Base-by-base conservation (phyloP, 2,888 invertebrate genomes). In the Ethmia dodecea region DNA sequence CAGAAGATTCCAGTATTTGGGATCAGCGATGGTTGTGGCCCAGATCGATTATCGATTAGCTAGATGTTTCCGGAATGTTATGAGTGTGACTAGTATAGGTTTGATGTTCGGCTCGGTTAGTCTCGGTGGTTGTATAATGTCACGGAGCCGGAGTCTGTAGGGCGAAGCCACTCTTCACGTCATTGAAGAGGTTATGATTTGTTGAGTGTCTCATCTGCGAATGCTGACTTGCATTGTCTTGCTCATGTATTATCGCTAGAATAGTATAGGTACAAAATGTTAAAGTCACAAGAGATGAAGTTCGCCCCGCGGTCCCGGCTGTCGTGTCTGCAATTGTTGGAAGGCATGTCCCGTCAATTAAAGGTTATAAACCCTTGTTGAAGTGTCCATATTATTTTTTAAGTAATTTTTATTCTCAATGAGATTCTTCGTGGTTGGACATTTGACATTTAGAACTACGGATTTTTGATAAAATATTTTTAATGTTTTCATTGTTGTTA, bases 291-390 rank as follows among this genome's bases (percentile, higher is more conserved):
- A n/a, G n/a, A n/a, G n/a, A n/a, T n/a, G n/a, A n/a, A n/a, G n/a
- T n/a, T n/a, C n/a, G n/a, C n/a, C n/a, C n/a, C n/a, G n/a, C 8
- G 18, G 18, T 18, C 18, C 18, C 5, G 18, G 5, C 18, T 5
- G 18, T 53, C 40, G 55, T 56, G 58, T 50, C 56, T 53, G 60
- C n/a, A n/a, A n/a, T n/a, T n/a, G 42, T 53, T 55, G 63, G 56
- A 52, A 42, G 74, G 69, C 57, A 63, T 72, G 68, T 60, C 64
- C 76, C 72, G 84, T 84, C 84, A 83, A 84, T 83, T 84, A 83
- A 60, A 45, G 59, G 62, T 64, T 59, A 58, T 62, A 52, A 50
- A 49, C 48, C 53, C 47, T 54, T 48, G 66, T 73, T 71, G 62
- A 73, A 66, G 72, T 71, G 80, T 78, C 80, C 79, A 79, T 73